Conservation (phyloP, 2,888 invertebrate species). For the Acleris emargana region DNA sequence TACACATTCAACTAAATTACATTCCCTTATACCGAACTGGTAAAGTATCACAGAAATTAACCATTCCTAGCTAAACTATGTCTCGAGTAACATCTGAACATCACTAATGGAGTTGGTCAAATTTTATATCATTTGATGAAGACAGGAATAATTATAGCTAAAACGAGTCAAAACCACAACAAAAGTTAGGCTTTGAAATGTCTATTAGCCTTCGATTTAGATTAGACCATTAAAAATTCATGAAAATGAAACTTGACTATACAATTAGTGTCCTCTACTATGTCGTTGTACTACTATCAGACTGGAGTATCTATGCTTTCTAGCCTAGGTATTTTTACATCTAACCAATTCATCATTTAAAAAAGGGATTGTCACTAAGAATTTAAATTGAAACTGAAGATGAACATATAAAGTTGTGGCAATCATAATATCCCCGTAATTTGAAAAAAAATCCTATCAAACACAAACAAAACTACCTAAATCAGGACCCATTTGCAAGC, state of each 20-base stretch:
- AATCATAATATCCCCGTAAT: constrained; percentile 9
- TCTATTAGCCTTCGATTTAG: constrained; percentile 1
- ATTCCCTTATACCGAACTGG: constrained; percentile 79
- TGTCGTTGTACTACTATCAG: constrained; percentile 17
- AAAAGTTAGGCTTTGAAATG: constrained; percentile 15
- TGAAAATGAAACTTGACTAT: neutral
- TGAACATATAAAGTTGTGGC: constrained; percentile 15
- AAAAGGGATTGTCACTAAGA: neutral
- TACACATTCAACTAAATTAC: constrained; percentile 61
- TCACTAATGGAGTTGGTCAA: constrained; percentile 71
- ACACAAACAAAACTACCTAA: constrained; percentile 7
- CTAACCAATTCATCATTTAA: neutral
- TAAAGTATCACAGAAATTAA: constrained; percentile 84
- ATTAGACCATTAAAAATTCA: constrained; percentile 2
- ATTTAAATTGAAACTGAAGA: constrained; percentile 4
- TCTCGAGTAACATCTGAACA: constrained; percentile 63
- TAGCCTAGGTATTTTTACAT: neutral
- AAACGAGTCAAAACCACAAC: constrained; percentile 2
- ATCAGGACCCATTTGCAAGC: constrained; percentile 22
- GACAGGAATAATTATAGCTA: constrained; percentile 23
- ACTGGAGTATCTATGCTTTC: constrained; percentile 3
- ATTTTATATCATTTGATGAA: constrained; percentile 45
- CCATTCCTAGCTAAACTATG: constrained; percentile 80
- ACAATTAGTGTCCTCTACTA: neutral
- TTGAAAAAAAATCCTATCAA: constrained; percentile 23